Percentiles rank a stretch among this genome's conserved stretches.
Evolutionary conservation across 2,797 vertebrate genomes (phyloP).

Genomic region (Acanthurus lineatus): DNA sequence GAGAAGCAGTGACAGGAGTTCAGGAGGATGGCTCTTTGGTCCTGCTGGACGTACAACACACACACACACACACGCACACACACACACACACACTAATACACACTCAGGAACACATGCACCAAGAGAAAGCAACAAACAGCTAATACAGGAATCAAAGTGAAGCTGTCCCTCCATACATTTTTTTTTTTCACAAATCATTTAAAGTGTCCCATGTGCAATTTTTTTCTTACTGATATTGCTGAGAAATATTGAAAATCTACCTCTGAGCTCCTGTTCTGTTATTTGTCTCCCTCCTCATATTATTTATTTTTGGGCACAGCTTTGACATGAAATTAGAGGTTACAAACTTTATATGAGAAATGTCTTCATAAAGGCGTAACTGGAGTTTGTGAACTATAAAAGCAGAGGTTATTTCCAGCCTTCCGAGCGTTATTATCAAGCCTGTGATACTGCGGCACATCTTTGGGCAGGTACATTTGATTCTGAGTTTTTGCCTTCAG

Average conservation of each 20-base stretch:
- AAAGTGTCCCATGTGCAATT: constrained; percentile 50
- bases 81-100: constrained; percentile 28
- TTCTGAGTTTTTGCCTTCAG: constrained; percentile 70
- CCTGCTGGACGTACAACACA: constrained; percentile 62
- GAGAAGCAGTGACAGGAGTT: constrained; percentile 90
- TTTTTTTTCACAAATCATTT: constrained; percentile 87
- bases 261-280: background rate
- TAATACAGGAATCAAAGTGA: constrained; percentile 87
- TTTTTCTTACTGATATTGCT: background rate
- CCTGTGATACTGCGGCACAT: constrained; percentile 59
- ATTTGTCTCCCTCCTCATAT: constrained; percentile 7
- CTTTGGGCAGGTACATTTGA: constrained; percentile 61
- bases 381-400: constrained; percentile 38
- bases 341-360: constrained; percentile 40
- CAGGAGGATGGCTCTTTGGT: constrained; percentile 79
- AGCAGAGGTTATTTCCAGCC: constrained; percentile 27
- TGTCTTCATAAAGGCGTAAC: constrained; percentile 18
- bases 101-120: background rate
- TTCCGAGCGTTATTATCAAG: constrained; percentile 49
- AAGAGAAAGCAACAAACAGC: constrained; percentile 35
- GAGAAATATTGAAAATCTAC: background rate
- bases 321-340: constrained; percentile 44
- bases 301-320: constrained; percentile 27
- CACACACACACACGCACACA: constrained; percentile 29
- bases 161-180: constrained; percentile 88